Conservation (phyloP, 2,113 vertebrate genomes). For the Protomyctophum bolini region DNA sequence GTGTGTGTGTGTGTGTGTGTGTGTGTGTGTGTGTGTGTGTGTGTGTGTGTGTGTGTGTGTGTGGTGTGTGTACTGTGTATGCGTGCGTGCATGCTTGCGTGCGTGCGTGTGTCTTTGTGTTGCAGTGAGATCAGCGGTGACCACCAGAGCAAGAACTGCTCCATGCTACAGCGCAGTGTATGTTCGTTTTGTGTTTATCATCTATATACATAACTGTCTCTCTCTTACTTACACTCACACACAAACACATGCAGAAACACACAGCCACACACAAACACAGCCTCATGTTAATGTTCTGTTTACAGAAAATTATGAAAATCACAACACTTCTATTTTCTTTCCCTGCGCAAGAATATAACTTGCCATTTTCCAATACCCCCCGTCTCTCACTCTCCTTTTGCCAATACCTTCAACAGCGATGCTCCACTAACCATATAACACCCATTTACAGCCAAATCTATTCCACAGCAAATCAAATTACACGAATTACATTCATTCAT, state of each 20-base stretch:
- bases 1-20: not conserved
- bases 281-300: constrained; percentile 7
- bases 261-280: too few relatives aligned
- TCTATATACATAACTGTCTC: not conserved
- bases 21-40: not conserved
- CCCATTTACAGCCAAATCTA: not conserved
- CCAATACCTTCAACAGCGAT: constrained; percentile 7
- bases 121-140: not conserved
- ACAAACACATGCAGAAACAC: too few relatives aligned
- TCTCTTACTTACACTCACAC: not conserved
- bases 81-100: not conserved
- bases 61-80: not conserved
- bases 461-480: not conserved
- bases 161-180: not conserved
- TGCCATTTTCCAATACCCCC: constrained; percentile 1
- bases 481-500: too few relatives aligned
- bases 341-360: not conserved
- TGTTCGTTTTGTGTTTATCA: not conserved
- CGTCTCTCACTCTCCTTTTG: constrained; percentile 21
- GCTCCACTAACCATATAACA: constrained; percentile 2
- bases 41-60: not conserved
- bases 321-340: constrained; percentile 24
- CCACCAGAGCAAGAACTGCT: too few relatives aligned
- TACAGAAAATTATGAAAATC: constrained; percentile 34
- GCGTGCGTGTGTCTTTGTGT: not conserved